These are phyloP conservation scores for Cantharis rufa DNA, from an alignment of 2,888 invertebrate genomes.

Conservation along the genomic window DNA sequence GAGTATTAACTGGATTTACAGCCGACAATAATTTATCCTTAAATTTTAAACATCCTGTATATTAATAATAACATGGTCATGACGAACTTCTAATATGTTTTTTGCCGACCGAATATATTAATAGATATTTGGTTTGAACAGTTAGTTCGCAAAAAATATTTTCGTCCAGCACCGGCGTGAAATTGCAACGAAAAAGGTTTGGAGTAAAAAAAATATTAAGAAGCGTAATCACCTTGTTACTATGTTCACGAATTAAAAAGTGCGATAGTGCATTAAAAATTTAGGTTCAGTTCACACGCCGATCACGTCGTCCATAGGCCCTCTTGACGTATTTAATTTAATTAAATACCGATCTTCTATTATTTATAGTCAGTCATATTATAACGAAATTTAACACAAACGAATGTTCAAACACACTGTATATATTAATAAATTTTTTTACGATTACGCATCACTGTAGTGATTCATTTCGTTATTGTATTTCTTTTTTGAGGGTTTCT, in stretches of 20 bases:
- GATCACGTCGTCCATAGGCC: background rate
- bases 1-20: background rate
- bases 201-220: background rate
- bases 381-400: background rate
- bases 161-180: background rate
- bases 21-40: background rate
- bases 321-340: background rate
- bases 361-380: background rate
- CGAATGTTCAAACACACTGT: background rate
- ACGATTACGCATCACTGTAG: constrained; percentile 52
- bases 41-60: background rate
- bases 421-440: background rate
- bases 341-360: background rate
- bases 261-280: background rate
- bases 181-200: background rate
- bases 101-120: background rate
- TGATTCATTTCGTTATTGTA: constrained; percentile 48
- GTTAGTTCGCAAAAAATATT: background rate
- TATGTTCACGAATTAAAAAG: background rate
- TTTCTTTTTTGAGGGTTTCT: constrained; percentile 48
- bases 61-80: background rate
- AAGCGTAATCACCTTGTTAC: background rate
- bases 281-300: background rate
- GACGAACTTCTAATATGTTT: background rate
- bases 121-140: background rate